A percentile compares a stretch with the other conserved stretches of the same genome.
phyloP scores from a whole-genome alignment of 2,113 vertebrate species.

The Mus spicilegus region DNA sequence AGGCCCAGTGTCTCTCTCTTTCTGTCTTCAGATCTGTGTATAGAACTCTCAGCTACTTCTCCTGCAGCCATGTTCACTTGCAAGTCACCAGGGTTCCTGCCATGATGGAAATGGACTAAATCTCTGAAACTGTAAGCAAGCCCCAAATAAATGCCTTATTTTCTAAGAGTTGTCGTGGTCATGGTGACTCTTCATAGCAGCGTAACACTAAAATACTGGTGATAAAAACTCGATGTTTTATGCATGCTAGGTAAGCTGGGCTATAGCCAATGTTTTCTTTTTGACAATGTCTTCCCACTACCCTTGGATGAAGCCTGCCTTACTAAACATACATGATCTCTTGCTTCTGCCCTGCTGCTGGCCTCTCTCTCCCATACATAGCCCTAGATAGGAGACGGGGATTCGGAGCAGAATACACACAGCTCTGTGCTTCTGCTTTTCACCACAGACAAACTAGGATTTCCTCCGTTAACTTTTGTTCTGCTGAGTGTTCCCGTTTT shows the following conservation, averaged over 20 bases:
- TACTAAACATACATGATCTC: accelerated
- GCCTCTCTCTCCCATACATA: neutral
- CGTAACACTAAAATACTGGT: neutral
- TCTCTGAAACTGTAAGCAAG: neutral
- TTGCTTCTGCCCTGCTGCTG: neutral
- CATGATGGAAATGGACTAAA: neutral
- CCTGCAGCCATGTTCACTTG: neutral
- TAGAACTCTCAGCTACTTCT: neutral
- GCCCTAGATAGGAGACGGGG: neutral
- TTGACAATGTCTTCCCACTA: neutral
- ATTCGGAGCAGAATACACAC: neutral
- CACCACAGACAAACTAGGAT: neutral
- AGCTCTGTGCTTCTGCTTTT: neutral
- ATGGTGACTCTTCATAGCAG: neutral
- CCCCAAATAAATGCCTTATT: neutral
- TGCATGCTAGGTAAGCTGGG: neutral
- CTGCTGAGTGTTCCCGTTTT: neutral
- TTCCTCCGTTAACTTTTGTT: neutral
- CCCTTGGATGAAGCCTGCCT: neutral
- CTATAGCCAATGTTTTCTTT: neutral
- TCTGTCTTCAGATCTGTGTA: neutral
- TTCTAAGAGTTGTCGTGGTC: neutral
- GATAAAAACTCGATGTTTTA: neutral
- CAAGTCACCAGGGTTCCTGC: neutral
- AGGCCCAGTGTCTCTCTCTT: neutral